Percentiles rank a stretch among this genome's conserved stretches.
phyloP scores from a whole-genome alignment of 1,140 invertebrate species.

The Drosophila melanica region DNA sequence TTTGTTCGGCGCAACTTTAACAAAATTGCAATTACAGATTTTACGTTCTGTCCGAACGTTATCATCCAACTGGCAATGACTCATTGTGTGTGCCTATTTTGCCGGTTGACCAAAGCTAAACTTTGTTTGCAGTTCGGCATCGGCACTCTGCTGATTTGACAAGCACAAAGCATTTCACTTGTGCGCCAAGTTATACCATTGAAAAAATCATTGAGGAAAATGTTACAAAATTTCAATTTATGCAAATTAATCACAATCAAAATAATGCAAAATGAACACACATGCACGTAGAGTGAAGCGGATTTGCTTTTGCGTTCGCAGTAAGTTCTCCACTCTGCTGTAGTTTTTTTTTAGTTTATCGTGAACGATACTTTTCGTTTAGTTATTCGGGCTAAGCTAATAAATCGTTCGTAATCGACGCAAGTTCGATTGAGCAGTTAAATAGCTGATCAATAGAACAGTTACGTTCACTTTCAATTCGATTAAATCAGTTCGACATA shows the following conservation, averaged over 20 bases:
- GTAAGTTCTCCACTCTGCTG: conserved; percentile 1
- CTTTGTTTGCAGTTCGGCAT: neutral
- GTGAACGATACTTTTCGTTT: no score
- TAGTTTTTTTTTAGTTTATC: no score
- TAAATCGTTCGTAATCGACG: no score
- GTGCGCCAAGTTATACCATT: conserved; percentile 4
- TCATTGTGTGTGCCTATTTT: conserved; percentile 27
- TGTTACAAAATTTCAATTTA: conserved; percentile 36
- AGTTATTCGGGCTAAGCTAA: no score
- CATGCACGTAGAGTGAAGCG: neutral
- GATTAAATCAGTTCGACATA: no score
- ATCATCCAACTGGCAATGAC: conserved; percentile 35
- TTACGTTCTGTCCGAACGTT: conserved; percentile 20
- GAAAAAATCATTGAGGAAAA: conserved; percentile 31
- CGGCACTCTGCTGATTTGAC: conserved; percentile 10
- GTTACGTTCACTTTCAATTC: no score
- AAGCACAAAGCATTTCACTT: conserved; percentile 12
- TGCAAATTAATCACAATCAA: conserved; percentile 58
- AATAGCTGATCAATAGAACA: no score
- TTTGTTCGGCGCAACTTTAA: conserved; percentile 19
- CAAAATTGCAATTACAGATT: neutral
- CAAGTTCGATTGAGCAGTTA: no score
- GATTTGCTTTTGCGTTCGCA: neutral
- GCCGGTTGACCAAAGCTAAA: conserved; percentile 26
- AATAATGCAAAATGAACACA: neutral